These are phyloP conservation scores for Rhyacichthys aspro DNA, from an alignment of 2,797 vertebrate genomes.

Conservation along the genomic window DNA sequence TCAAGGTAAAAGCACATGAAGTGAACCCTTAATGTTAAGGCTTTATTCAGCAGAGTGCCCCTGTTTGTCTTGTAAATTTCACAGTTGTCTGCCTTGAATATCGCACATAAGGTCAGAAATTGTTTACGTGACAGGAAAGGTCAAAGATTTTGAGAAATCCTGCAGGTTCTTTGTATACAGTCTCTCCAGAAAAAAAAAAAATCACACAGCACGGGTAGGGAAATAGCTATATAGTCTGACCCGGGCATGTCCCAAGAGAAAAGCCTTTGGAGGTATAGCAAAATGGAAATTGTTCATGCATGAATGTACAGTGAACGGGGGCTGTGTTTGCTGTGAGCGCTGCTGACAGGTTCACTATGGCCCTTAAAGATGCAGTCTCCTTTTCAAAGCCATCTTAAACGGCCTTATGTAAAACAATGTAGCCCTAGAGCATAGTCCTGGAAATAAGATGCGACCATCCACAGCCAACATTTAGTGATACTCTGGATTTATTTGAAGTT, in stretches of 20 bases:
- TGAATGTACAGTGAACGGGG: conserved; percentile 20
- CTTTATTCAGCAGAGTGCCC: conserved; percentile 1
- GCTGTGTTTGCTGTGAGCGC: conserved; percentile 12
- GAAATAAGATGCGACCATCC: neutral
- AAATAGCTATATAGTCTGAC: conserved; percentile 23
- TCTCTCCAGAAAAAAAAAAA: conserved; percentile 10
- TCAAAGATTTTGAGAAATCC: conserved; percentile 17
- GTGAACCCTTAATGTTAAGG: neutral
- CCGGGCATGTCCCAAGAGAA: conserved; percentile 11
- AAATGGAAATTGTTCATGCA: conserved; percentile 24
- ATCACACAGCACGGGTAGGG: conserved; percentile 17
- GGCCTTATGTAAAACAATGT: neutral
- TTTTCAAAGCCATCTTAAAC: neutral
- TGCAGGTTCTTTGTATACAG: conserved; percentile 8
- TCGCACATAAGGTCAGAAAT: conserved; percentile 14
- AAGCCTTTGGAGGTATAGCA: conserved; percentile 1
- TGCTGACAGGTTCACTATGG: conserved; percentile 5
- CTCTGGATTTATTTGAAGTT: no score
- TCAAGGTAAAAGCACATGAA: neutral
- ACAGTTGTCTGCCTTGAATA: conserved; percentile 5
- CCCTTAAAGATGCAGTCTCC: no score
- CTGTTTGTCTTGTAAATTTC: neutral
- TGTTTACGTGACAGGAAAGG: conserved; percentile 17
- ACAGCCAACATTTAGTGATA: neutral
- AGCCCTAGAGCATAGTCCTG: no score